Base-by-base conservation (phyloP, 2,113 vertebrate species). In the Macheiramphus alcinus region DNA sequence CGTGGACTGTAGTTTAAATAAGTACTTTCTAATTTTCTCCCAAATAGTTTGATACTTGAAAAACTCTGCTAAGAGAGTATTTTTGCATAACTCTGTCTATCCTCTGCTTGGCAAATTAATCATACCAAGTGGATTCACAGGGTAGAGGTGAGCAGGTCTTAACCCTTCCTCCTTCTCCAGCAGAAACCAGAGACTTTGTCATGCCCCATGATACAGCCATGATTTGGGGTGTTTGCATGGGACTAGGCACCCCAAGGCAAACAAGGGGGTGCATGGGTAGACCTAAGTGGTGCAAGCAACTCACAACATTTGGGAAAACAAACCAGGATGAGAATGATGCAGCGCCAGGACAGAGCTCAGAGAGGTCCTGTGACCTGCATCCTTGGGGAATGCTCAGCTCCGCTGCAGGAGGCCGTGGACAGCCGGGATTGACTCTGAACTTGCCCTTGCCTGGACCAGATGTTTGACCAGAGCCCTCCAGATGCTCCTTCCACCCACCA, bases 351-450 rank as follows among this genome's bases (percentile, higher is more conserved):
- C 27, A 74, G 48, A 59, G 14, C 63, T 88, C 63, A 3, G 27
- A 38, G 40, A 7, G 8, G 2, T n/a, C 22, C 38, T 80, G 86
- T 43, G 27, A 48, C 43, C 31, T 58, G 58, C 27, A 2, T 32
- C 67, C 67, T 26, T 17, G 10, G 4, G 16, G 52, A 25, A 40
- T 27, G 50, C n/a, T 50, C 72, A 43, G 16, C 40, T 50, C 23
- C 5, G 0, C 43, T 19, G 23, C n/a, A 36, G 4, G 4, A 48
- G 26, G 59, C 43, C 12, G 4, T 1, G 15, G 23, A 3, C 45
- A 62, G 58, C 20, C 20, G 25, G 65, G 29, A 16, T 53, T 48
- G 34, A 4, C 40, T 29, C 34, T 80, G 78, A 62, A 16, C 45
- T 72, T 80, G 38, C 52, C 40, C 87, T 82, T 65, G 47, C 32